Base-by-base conservation (phyloP, 2,888 invertebrate species). In the Diloba caeruleocephala region DNA sequence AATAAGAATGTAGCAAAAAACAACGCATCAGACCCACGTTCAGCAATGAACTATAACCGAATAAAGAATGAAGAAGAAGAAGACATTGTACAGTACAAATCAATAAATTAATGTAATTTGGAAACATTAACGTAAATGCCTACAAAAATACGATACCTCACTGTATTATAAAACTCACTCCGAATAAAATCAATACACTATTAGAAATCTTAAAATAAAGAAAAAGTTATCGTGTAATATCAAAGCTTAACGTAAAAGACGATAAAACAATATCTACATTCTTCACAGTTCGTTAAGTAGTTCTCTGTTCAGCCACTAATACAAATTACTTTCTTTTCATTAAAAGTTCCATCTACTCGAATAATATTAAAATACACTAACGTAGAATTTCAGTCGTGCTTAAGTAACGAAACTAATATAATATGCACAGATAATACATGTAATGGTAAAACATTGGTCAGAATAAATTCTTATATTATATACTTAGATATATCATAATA, bases 221-320 rank as follows among this genome's bases (percentile, higher is more conserved):
- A 53, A 53, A 46, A 15, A 28, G 8, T 31, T 41, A 31, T 43
- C 43, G 43, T 49, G 31, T 32, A 55, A 43, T 13, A 44, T 21
- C 19, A 14, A 39, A 23, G 19, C 48, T 33, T 42, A 21, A 34
- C 51, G 31, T 51, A 21, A 44, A 38, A 33, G 32, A 53, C 53
- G 48, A 38, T 44, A 31, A 49, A 64, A 53, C 25, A 49, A 34
- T 64, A 58, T 41, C 64, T 53, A 10, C n/a, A n/a, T n/a, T 10
- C 44, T 59, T 64, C 31, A 63, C 59, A 63, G 46, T 64, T 62
- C 44, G 48, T 64, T 62, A 33, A 46, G 17, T 43, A 28, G 39
- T 62, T 58, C 41, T 34, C 31, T 37, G 13, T 42, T 41, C 14
- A 43, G 38, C 23, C 38, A 28, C n/a, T 34, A 34, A 44, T 12